These are phyloP conservation scores for Scomber colias DNA, from an alignment of 2,113 vertebrate species.

Conservation along the genomic window DNA sequence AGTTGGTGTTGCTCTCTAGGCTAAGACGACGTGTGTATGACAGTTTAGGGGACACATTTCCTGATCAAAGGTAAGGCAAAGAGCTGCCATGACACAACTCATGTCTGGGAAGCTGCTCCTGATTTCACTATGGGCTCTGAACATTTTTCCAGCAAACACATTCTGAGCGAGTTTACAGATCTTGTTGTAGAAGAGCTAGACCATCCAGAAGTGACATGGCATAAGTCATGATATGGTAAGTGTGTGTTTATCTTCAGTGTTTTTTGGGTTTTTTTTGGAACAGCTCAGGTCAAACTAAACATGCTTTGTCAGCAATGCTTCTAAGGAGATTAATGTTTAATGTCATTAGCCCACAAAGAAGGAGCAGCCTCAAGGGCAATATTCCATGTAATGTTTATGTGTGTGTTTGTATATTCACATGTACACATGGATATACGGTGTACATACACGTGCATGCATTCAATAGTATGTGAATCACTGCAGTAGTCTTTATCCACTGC, in stretches of 20 bases:
- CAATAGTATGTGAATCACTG: neutral
- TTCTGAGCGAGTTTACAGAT: neutral
- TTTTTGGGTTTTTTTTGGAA: neutral
- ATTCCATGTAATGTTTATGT: neutral
- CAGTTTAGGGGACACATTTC: slow-evolving; percentile 1
- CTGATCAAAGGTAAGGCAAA: slow-evolving; percentile 31
- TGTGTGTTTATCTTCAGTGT: neutral
- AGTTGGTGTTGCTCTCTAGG: neutral
- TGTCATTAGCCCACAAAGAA: slow-evolving; percentile 2
- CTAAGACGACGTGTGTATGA: neutral
- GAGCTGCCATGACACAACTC: slow-evolving; percentile 15
- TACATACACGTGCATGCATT: neutral
- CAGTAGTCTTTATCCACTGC: slow-evolving; percentile 1
- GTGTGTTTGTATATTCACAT: neutral
- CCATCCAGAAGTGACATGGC: neutral
- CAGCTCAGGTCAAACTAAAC: slow-evolving; percentile 14
- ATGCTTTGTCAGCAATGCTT: slow-evolving; percentile 2
- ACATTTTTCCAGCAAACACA: slow-evolving; percentile 4
- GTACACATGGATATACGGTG: slow-evolving; percentile 4
- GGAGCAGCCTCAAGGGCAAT: neutral
- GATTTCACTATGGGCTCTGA: neutral
- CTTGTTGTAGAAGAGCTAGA: neutral
- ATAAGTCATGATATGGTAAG: neutral
- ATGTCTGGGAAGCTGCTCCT: neutral
- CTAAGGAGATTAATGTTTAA: slow-evolving; percentile 17